Base-by-base conservation (phyloP, 2,113 vertebrate species). In the Platanista minor region DNA sequence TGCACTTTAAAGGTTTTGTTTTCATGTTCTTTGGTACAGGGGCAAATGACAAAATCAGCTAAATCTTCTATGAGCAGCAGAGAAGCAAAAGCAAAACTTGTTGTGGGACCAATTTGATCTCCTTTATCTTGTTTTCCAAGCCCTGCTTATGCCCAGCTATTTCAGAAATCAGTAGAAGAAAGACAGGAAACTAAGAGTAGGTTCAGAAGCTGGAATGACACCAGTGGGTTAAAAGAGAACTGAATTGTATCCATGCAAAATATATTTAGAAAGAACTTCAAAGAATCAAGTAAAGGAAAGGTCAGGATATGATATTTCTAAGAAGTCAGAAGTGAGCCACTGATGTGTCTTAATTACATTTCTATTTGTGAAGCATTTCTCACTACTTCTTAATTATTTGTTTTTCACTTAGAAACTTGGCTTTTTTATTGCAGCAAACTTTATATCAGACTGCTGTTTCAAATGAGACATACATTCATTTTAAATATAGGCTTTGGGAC, bases 1-100 rank as follows among this genome's bases (percentile, higher is more conserved):
- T 98, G 97, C 98, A 98, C 98, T 98, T 98, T 98, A 98, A 98
- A 98, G 90, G 33, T 95, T 98, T 98, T 97, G 93, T 98, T 98
- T 98, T 71, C 88, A 97, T 97, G 94, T 88, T 98, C 96, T 98
- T 33, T 81, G 98, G 96, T 95, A 96, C 93, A 97, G 67, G 66
- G 25, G 46, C 94, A 98, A 98, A 98, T 96, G 62, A 98, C 91
- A 98, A 98, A 20, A 95, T 33, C 66, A 84, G 52, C 90, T 97
- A 97, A 98, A 98, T 97, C 86, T 67, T 97, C 80, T 93, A 23
- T 96, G 96, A 98, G 97, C 96, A 98, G 94, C 57, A 96, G 87
- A 96, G 87, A 57, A 62, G 46, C n/a, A 52, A 95, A 98, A 98
- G 54, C 27, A 49, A 72, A 96, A 66, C 69, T 91, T 94, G 36